phyloP scores from a whole-genome alignment of 2,797 vertebrate genomes.

The Tympanoctomys barrerae region DNA sequence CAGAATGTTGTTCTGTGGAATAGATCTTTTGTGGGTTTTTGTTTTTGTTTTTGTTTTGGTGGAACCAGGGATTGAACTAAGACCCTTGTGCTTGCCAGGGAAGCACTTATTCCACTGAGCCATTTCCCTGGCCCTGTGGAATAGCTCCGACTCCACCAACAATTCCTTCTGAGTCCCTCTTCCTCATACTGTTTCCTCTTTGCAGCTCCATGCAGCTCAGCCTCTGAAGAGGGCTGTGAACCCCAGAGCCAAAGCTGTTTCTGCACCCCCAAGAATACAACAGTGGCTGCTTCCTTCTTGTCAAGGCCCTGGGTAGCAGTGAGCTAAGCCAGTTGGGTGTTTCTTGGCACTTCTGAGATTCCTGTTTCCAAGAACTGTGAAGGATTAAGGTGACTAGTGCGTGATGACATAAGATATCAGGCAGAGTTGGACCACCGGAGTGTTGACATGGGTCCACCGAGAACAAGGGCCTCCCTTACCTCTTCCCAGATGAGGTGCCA shows the following conservation, averaged over 20 bases:
- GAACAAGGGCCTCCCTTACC: conserved; percentile 43
- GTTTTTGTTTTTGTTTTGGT: too few species aligned
- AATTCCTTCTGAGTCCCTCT: not conserved
- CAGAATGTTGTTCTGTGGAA: not conserved
- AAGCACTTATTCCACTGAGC: too few species aligned
- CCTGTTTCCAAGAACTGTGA: conserved; percentile 58
- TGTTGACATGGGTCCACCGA: conserved; percentile 59
- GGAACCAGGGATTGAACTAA: too few species aligned
- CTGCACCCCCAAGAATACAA: not conserved
- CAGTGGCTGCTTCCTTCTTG: not conserved
- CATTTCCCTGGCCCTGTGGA: too few species aligned
- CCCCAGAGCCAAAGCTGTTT: not conserved
- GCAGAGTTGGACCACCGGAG: not conserved
- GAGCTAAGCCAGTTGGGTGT: not conserved
- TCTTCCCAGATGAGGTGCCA: not conserved
- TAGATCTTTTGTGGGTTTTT: not conserved
- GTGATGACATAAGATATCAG: not conserved
- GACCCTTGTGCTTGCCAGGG: too few species aligned
- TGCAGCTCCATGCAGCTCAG: not conserved
- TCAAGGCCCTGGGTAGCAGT: not conserved
- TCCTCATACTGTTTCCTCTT: not conserved
- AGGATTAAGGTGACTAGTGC: not conserved
- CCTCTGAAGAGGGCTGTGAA: not conserved
- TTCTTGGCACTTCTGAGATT: conserved; percentile 53
- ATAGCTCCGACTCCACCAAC: not conserved